Evolutionary conservation across 2,888 invertebrate genomes (phyloP), one percentile per base, ranked within the genome.

Genomic region (Hemicrepidius hirtus): DNA sequence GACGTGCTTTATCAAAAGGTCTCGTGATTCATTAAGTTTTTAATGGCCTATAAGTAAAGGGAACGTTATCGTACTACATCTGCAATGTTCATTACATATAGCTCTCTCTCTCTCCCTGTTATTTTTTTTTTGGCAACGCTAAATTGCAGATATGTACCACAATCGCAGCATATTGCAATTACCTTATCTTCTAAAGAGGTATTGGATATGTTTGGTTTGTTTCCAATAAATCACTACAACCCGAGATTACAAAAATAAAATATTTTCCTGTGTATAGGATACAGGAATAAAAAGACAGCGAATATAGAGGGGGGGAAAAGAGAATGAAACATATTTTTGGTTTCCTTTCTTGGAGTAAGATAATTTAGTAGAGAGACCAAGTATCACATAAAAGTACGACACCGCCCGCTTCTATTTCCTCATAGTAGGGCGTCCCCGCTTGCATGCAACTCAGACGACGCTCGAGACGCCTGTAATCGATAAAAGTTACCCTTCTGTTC

Each of bases 401-500:
- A 37, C 49, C 64, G 35, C 64, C 53, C 65, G 50, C 24, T 7
- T 53, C 53, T 53, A 65, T 65, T 65, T 65, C 65, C 65, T 50
- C 49, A 53, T 53, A 41, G 46, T 37, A 49, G 49, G 46, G 60
- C 32, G 46, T 32, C 64, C 63, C 55, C 20, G 46, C 16, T 64
- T 24, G 57, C 24, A 62, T 71, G 60, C 67, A 71, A 50, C 44
- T n/a, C 60, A 59, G 35, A 65, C 68, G 41, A 57, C 65, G 59
- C 65, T 67, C 74, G 68, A 76, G 73, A 76, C 76, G 69, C 16
- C 46, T 64, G 65, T 53, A 73, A 76, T 76, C 76, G 69, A 76
- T 76, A 74, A 68, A 68, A 64, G 76, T 73, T 70, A 57, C 60
- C 66, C 74, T 65, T 18, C 60, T 68, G 55, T 46, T 57, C 75